Percentiles rank a stretch among this genome's conserved stretches.
These are phyloP conservation scores for Rhinoderma darwinii DNA, from an alignment of 2,113 vertebrate genomes.

Conservation along the genomic window DNA sequence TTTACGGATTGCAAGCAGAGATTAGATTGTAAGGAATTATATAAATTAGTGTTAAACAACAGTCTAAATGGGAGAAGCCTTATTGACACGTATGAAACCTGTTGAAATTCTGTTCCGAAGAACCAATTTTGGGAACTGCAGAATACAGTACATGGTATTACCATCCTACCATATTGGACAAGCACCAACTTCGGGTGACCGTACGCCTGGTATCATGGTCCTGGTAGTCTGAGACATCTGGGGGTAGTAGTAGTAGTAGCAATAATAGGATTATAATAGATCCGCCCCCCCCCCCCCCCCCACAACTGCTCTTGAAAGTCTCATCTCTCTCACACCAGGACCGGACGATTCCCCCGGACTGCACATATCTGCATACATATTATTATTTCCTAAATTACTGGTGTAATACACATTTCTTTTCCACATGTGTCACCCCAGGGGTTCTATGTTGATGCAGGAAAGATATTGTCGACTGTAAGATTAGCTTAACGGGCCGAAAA, in stretches of 20 bases:
- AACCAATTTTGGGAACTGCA: neutral
- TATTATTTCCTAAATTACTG: conserved; percentile 19
- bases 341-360: neutral
- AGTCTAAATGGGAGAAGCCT: too few species aligned
- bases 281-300: neutral
- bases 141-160: too few species aligned
- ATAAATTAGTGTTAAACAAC: too few species aligned
- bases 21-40: too few species aligned
- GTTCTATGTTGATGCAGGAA: neutral
- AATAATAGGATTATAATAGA: neutral
- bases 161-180: too few species aligned
- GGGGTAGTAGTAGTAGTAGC: neutral
- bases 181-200: too few species aligned
- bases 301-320: neutral
- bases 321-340: neutral
- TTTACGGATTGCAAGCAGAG: too few species aligned
- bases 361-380: neutral
- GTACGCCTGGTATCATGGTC: neutral
- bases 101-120: neutral
- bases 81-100: neutral
- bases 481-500: neutral
- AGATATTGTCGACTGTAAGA: neutral
- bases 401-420: neutral
- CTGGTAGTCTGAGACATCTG: too few species aligned
- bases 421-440: neutral